These are phyloP conservation scores for Ischnus inquisitorius DNA, from an alignment of 2,888 invertebrate species.

Conservation along the genomic window DNA sequence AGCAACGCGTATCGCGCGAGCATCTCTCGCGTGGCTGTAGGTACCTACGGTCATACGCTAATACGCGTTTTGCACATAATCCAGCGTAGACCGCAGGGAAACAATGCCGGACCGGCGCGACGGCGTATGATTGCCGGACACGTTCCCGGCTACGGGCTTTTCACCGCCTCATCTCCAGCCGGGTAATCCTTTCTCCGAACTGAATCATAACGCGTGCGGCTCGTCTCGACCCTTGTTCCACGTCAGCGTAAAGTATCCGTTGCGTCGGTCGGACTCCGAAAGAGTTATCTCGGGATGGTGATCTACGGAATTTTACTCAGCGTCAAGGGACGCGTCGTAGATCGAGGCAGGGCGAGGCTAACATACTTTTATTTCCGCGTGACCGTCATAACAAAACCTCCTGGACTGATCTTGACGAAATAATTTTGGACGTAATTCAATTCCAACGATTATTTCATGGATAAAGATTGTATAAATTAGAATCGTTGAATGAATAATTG, in stretches of 20 bases:
- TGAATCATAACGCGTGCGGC: background rate
- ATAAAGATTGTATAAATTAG: no score
- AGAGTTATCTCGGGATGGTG: constrained; percentile 25
- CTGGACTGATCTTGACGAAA: background rate
- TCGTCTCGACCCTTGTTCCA: background rate
- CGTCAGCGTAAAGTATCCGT: constrained; percentile 26
- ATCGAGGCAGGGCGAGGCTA: constrained; percentile 2
- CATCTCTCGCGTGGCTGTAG: constrained; percentile 48
- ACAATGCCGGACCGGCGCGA: constrained; percentile 39
- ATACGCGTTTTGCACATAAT: constrained; percentile 44
- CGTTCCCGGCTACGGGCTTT: constrained; percentile 48
- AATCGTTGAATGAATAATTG: no score
- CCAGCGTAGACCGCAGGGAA: constrained; percentile 4
- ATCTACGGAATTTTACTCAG: constrained; percentile 34
- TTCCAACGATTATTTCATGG: no score
- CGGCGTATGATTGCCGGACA: constrained; percentile 17
- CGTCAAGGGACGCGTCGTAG: constrained; percentile 22
- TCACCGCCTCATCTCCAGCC: constrained; percentile 35
- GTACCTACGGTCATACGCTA: background rate
- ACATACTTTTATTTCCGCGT: constrained; percentile 13
- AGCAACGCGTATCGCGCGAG: constrained; percentile 50
- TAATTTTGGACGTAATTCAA: no score
- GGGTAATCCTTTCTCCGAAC: constrained; percentile 27
- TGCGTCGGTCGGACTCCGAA: background rate
- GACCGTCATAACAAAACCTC: constrained; percentile 3